Base-by-base conservation (phyloP, 2,113 vertebrate species). In the Sorex fumeus region DNA sequence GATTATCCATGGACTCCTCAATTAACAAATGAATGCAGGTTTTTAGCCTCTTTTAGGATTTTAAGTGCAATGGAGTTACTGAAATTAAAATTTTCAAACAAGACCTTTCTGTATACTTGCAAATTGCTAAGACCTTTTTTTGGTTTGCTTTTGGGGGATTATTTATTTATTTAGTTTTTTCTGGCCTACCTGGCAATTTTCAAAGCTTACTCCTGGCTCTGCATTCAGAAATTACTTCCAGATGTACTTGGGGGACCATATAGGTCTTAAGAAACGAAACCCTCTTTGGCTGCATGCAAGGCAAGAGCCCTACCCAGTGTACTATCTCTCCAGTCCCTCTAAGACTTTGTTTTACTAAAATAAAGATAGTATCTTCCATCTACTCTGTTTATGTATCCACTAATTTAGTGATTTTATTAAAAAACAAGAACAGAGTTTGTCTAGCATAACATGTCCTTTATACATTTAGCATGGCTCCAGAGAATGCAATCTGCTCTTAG, bases 351-450 rank as follows among this genome's bases (percentile, higher is more conserved):
- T 92, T 95, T 87, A 95, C 93, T 95, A 95, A 79, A 62, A 94
- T 93, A n/a, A n/a, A n/a, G n/a, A 79, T 87, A 93, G 84, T 93
- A 95, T 79, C 69, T 60, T 60, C 21, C 69, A 67, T 91, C 64
- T 9, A 77, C 60, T 89, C 40, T 62, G 70, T 91, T 95, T 72
- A 11, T 95, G 92, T 92, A 94, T 87, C 76, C 76, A 92, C 71
- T 95, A 91, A 96, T 96, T 95, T 89, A 89, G 92, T 76, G 66
- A 92, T 60, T 93, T 95, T 95, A 95, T 95, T 16, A 89, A 95
- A 96, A 96, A 94, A 6, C 5, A 91, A 79, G 82, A 93, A 89
- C 95, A 80, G 93, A 93, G 74, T 95, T 94, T 90, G 75, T 62
- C 62, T 93, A 82, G 69, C 30, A 87, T 71, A 89, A 84, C 0